These are phyloP conservation scores for Clunio marinus DNA, from an alignment of 2,888 invertebrate genomes.

Conservation along the genomic window DNA sequence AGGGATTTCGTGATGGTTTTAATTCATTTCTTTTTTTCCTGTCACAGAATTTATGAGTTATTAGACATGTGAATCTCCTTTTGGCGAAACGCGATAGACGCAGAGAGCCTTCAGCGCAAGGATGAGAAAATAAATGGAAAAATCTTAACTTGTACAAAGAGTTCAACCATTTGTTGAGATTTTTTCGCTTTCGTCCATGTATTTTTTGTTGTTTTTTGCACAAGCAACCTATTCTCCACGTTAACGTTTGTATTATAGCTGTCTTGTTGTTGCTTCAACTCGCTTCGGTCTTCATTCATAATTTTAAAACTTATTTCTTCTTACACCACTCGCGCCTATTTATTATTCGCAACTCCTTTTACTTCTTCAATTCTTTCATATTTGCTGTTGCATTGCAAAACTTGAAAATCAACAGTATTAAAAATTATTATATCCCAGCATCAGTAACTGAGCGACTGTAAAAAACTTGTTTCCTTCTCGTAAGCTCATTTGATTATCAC, in stretches of 20 bases:
- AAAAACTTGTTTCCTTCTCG: slow-evolving; percentile 26
- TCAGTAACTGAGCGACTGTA: not conserved
- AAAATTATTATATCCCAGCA: not conserved
- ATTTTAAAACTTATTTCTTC: slow-evolving; percentile 25
- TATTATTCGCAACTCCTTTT: too few species aligned
- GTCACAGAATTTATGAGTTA: slow-evolving; percentile 12
- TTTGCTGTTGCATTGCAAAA: not conserved
- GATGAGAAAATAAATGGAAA: slow-evolving; percentile 20
- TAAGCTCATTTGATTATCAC: not conserved
- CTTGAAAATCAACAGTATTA: slow-evolving; percentile 17
- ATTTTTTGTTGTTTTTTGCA: not conserved
- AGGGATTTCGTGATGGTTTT: slow-evolving; percentile 23
- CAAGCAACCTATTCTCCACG: slow-evolving; percentile 32
- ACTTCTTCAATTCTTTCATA: not conserved
- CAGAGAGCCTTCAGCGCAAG: not conserved
- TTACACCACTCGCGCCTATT: slow-evolving; percentile 1
- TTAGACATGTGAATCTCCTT: slow-evolving; percentile 5
- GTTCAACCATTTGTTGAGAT: slow-evolving; percentile 32
- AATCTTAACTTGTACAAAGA: slow-evolving; percentile 33
- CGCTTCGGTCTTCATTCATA: slow-evolving; percentile 35
- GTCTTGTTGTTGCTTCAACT: not conserved
- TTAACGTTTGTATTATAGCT: slow-evolving; percentile 1
- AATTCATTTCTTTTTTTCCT: not conserved
- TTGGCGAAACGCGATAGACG: not conserved
- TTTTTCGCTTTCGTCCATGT: slow-evolving; percentile 10